These are phyloP conservation scores for Zootoca vivipara DNA, from an alignment of 2,113 vertebrate genomes.

Conservation along the genomic window DNA sequence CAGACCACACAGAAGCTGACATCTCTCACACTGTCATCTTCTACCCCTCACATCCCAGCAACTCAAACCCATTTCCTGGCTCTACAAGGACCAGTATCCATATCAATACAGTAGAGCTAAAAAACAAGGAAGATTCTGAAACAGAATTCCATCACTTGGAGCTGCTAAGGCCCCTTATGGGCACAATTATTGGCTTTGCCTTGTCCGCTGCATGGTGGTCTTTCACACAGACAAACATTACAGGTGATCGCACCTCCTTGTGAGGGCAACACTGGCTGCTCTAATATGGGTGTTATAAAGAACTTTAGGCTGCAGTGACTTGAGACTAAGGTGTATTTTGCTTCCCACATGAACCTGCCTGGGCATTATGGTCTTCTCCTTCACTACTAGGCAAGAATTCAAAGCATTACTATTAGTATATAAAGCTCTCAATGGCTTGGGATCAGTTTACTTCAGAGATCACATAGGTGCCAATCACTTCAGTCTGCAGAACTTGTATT, in stretches of 20 bases:
- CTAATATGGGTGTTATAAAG: not conserved
- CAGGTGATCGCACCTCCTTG: not conserved
- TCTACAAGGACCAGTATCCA: not conserved
- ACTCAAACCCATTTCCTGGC: not conserved
- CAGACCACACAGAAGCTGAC: not conserved
- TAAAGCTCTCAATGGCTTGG: too few relatives aligned
- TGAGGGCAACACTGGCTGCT: not conserved
- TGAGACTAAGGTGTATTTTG: not conserved
- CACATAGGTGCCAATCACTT: too few relatives aligned
- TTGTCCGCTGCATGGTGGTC: not conserved
- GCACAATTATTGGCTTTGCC: not conserved
- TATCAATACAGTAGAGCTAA: not conserved
- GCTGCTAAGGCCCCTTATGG: not conserved
- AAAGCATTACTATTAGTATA: too few relatives aligned
- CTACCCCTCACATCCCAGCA: not conserved
- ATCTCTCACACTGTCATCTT: not conserved
- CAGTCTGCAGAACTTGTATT: too few relatives aligned
- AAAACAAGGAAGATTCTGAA: not conserved
- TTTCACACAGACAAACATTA: not conserved
- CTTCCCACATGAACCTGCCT: not conserved
- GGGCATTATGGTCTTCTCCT: not conserved
- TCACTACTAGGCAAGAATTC: too few relatives aligned
- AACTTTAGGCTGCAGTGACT: not conserved
- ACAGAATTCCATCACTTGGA: not conserved
- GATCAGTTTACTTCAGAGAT: too few relatives aligned